Percentiles rank a stretch among this genome's conserved stretches.
phyloP scores from a whole-genome alignment of 2,113 vertebrate genomes.

The Carassius gibelio region DNA sequence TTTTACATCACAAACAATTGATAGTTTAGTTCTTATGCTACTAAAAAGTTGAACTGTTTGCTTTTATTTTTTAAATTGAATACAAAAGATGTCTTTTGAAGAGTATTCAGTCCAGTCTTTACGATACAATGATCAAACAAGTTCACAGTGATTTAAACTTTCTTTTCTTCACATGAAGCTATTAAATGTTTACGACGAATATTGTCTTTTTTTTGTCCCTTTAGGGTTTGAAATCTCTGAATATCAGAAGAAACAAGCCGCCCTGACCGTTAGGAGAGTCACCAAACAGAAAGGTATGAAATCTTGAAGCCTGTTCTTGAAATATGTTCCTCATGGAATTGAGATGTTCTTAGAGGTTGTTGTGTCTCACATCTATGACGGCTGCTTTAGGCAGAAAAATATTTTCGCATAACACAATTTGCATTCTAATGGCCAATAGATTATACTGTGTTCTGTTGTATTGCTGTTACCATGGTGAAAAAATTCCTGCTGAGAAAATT shows the following conservation, averaged over 20 bases:
- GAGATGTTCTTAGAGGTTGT: too few relatives aligned
- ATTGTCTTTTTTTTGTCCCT: neutral
- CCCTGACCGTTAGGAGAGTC: constrained; percentile 98
- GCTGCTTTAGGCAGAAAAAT: too few relatives aligned
- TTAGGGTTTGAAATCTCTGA: constrained; percentile 98
- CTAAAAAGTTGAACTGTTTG: too few relatives aligned
- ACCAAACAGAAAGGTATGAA: constrained; percentile 98
- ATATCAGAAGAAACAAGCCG: constrained; percentile 98
- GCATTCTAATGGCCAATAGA: too few relatives aligned
- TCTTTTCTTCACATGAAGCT: neutral
- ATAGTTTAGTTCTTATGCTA: neutral
- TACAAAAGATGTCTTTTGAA: neutral
- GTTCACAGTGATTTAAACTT: neutral
- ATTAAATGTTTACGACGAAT: neutral
- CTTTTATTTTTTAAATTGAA: neutral
- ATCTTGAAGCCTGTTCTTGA: neutral
- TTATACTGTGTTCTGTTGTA: too few relatives aligned
- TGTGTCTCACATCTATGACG: too few relatives aligned
- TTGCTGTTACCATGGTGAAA: too few relatives aligned
- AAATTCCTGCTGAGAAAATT: too few relatives aligned
- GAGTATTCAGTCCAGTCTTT: neutral
- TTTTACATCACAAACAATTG: too few relatives aligned
- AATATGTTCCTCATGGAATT: too few relatives aligned
- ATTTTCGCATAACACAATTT: too few relatives aligned
- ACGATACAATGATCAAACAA: neutral